Conservation (phyloP, 2,797 vertebrate genomes). For the Varecia variegata region DNA sequence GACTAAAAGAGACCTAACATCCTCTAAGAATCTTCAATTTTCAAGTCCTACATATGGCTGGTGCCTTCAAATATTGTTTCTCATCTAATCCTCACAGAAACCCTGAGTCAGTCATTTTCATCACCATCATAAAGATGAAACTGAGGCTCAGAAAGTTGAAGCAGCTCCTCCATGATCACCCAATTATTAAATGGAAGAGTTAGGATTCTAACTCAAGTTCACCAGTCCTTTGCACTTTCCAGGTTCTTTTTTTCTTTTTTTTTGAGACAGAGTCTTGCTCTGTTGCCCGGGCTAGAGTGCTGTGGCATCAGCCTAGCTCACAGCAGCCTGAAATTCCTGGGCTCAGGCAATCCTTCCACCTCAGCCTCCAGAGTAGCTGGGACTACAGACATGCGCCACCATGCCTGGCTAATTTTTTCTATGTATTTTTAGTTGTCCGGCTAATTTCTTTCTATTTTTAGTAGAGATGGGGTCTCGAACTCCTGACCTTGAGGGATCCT, state of each 20-base stretch:
- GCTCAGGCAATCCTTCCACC: too few species aligned
- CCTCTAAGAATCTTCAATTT: neutral
- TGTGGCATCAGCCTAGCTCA: too few species aligned
- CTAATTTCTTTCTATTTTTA: too few species aligned
- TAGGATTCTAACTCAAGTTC: neutral
- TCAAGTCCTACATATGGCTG: neutral
- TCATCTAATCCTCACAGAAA: neutral
- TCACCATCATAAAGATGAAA: slow-evolving; percentile 6
- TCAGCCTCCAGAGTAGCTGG: too few species aligned
- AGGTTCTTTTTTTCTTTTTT: neutral
- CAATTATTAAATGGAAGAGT: neutral
- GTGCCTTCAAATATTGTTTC: neutral
- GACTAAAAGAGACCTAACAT: neutral
- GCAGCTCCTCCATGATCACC: neutral
- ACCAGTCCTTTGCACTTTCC: neutral
- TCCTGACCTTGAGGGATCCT: too few species aligned
- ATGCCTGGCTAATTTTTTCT: too few species aligned
- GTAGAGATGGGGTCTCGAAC: too few species aligned
- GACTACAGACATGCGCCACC: too few species aligned
- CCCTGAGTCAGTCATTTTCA: neutral
- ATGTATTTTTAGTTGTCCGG: too few species aligned
- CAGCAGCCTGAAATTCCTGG: too few species aligned
- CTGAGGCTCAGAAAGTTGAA: slow-evolving; percentile 21
- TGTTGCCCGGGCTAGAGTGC: too few species aligned
- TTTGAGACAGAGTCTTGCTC: too few species aligned